Percentiles rank a stretch among this genome's conserved stretches.
These are phyloP conservation scores for Cheilosia vulpina DNA, from an alignment of 2,888 invertebrate species.

Conservation along the genomic window DNA sequence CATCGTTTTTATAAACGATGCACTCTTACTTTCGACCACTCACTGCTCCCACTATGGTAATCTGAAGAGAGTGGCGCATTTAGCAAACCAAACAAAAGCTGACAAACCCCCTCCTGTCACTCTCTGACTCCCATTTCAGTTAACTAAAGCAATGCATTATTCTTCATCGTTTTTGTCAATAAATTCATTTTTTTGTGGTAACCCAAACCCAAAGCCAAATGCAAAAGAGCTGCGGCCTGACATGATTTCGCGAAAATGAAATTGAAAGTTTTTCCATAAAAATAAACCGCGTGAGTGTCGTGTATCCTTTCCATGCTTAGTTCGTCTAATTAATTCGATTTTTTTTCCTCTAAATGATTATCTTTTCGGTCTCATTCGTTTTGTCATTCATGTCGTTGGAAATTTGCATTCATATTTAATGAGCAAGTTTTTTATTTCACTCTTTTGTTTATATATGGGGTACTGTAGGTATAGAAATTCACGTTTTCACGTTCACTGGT, in stretches of 20 bases:
- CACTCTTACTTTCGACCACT: slow-evolving; percentile 40
- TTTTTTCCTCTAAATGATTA: slow-evolving; percentile 57
- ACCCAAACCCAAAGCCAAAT: slow-evolving; percentile 1
- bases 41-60: slow-evolving; percentile 15
- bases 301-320: slow-evolving; percentile 55
- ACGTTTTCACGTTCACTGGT: slow-evolving; percentile 65
- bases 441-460: slow-evolving; percentile 17
- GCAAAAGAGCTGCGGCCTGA: slow-evolving; percentile 17
- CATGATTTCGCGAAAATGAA: slow-evolving; percentile 48
- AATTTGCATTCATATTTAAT: slow-evolving; percentile 73
- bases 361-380: slow-evolving; percentile 42
- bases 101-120: neutral
- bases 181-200: slow-evolving; percentile 12
- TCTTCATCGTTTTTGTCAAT: slow-evolving; percentile 10
- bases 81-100: slow-evolving; percentile 20
- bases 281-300: slow-evolving; percentile 10
- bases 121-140: neutral
- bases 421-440: slow-evolving; percentile 44
- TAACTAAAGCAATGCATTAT: neutral
- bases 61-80: neutral
- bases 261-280: slow-evolving; percentile 44
- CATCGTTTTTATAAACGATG: neutral
- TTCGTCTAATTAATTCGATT: slow-evolving; percentile 64
- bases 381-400: slow-evolving; percentile 48
- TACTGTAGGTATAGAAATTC: slow-evolving; percentile 41